phyloP scores from a whole-genome alignment of 2,113 vertebrate genomes.

The Balaeniceps rex region DNA sequence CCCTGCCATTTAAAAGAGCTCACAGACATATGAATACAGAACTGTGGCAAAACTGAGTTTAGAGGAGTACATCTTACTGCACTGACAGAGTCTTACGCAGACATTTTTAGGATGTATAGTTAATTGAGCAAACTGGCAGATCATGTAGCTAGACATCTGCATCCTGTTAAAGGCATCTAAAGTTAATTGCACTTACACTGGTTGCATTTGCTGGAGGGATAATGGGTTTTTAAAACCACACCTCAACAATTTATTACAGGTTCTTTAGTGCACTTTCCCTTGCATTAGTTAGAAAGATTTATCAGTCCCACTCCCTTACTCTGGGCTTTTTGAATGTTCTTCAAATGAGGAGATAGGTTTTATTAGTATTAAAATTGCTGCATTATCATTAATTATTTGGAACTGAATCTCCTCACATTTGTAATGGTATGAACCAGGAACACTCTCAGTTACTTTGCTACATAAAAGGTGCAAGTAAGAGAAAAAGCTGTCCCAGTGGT shows the following conservation, averaged over 20 bases:
- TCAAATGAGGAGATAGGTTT: not conserved
- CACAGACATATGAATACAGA: not conserved
- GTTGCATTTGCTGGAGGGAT: not conserved
- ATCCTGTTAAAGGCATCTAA: not conserved
- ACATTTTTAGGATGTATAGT: not conserved
- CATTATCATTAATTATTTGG: not conserved
- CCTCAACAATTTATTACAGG: not conserved
- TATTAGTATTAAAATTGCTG: not conserved
- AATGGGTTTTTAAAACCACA: not conserved
- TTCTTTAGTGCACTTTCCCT: not conserved
- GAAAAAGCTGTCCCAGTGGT: not conserved
- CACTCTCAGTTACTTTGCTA: not conserved
- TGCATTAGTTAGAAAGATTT: not conserved
- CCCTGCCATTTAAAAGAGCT: not conserved
- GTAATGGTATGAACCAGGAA: not conserved
- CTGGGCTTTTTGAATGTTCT: not conserved
- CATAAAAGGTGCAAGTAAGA: not conserved
- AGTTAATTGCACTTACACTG: not conserved
- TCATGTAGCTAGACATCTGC: not conserved
- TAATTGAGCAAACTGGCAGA: not conserved
- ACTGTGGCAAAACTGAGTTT: not conserved
- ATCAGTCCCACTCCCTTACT: not conserved
- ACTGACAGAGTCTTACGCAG: not conserved
- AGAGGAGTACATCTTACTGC: not conserved
- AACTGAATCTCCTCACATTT: not conserved